Conservation (phyloP, 1,140 invertebrate genomes). For the Apis cerana region DNA sequence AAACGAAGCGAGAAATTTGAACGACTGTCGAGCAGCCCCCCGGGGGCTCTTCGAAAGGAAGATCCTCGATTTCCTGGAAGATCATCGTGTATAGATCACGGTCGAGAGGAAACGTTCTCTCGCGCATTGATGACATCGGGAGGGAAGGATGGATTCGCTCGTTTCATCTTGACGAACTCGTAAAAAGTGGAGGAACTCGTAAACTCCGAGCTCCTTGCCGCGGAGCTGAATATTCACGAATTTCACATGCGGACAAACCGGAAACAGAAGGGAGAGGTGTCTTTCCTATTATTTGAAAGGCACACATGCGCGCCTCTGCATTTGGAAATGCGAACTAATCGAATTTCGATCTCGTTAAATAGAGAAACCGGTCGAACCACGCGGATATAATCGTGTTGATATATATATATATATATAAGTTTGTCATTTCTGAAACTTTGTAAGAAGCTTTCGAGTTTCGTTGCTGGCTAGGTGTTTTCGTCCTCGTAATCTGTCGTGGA, state of each 20-base stretch:
- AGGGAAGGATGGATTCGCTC: conserved; percentile 53
- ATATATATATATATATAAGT: neutral
- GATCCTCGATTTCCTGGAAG: conserved; percentile 5
- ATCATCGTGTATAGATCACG: conserved; percentile 14
- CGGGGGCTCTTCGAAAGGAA: neutral
- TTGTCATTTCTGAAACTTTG: conserved; percentile 2
- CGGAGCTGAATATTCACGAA: conserved; percentile 63
- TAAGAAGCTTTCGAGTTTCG: neutral
- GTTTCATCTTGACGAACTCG: conserved; percentile 65
- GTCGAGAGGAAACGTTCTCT: conserved; percentile 42
- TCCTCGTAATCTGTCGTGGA: too few species aligned
- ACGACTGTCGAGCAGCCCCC: neutral
- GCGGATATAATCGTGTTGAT: neutral
- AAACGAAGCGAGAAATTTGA: neutral
- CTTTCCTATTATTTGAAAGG: conserved; percentile 40
- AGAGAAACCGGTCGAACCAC: neutral
- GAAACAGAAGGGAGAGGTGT: conserved; percentile 18
- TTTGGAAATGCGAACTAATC: neutral
- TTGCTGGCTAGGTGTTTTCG: too few species aligned
- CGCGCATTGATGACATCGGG: neutral
- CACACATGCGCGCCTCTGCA: conserved; percentile 33
- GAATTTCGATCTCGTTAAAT: neutral
- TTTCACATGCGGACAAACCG: neutral
- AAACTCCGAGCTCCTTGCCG: neutral
- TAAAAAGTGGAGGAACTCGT: conserved; percentile 52